Base-by-base conservation (phyloP, 2,888 invertebrate genomes). In the Uropetala carovei region DNA sequence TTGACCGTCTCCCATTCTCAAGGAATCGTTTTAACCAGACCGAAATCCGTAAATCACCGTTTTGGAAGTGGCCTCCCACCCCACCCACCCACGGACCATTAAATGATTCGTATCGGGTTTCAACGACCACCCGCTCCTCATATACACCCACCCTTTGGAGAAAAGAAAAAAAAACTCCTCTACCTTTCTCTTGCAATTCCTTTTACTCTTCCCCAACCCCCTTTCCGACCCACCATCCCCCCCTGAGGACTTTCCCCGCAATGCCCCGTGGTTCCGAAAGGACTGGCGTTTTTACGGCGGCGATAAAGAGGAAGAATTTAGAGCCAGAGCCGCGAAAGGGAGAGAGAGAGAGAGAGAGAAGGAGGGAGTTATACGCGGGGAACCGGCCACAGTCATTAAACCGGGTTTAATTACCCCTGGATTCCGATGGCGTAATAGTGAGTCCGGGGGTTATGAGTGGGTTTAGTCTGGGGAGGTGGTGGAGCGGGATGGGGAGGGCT, bases 391-490 rank as follows among this genome's bases (percentile, higher is more conserved):
- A 83, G 83, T 83, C 83, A 83, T 57, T 83, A 83, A 83, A 83
- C 56, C 83, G 43, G 83, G 56, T 83, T 83, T 83, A 83, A 83
- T 83, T 83, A 83, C 83, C 57, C 57, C 57, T 57, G 83, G 83
- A 83, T 83, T 83, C 57, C 83, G 57, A 83, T 57, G n/a, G 83
- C 57, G 83, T 83, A 83, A 83, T 27, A 57, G 83, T n/a, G 83
- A 83, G n/a, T 43, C 83, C 43, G 3, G 43, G 43, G 18, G 83
- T 83, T 56, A 83, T 83, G 83, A 83, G 83, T 83, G 83, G 83
- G 56, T 18, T 82, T 82, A 82, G 43, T 43, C 43, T 16, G 82
- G 27, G n/a, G n/a, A n/a, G n/a, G n/a, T n/a, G n/a, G n/a, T n/a
- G n/a, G n/a, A 83, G 43, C 83, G 83, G 83, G n/a, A n/a, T n/a